These are phyloP conservation scores for Actinernus sp. DNA, from an alignment of 92 coral and sea anemone species.

Conservation along the genomic window DNA sequence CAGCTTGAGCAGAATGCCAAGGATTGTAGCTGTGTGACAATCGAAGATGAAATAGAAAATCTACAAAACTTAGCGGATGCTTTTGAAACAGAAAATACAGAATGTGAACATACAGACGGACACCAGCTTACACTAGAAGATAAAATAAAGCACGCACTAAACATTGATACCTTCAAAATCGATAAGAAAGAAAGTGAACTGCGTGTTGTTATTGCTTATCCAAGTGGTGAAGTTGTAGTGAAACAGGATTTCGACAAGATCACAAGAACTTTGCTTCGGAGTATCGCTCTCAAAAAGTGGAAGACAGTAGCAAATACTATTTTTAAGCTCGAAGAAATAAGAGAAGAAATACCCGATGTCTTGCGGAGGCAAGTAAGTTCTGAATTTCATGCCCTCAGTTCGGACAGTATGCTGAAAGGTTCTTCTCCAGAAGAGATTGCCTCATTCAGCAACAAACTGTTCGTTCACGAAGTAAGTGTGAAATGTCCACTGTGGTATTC, in stretches of 20 bases:
- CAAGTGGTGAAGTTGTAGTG: constrained; percentile 39
- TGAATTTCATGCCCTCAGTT: constrained; percentile 46
- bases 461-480: constrained; percentile 36
- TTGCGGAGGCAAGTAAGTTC: constrained; percentile 10
- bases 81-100: no score
- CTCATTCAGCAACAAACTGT: constrained; percentile 49
- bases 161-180: constrained; percentile 17
- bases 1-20: no score
- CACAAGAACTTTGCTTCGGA: constrained; percentile 29
- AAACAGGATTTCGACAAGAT: constrained; percentile 21
- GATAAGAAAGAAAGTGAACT: constrained; percentile 3
- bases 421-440: constrained; percentile 53
- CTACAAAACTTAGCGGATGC: no score
- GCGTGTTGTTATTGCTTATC: no score
- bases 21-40: no score
- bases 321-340: constrained; percentile 26
- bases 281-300: constrained; percentile 48
- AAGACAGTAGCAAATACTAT: constrained; percentile 52
- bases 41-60: no score
- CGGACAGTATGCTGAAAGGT: constrained; percentile 43
- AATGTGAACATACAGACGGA: no score
- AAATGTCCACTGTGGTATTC: constrained; percentile 58
- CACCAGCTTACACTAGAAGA: not conserved
- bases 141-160: not conserved
- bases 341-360: constrained; percentile 19